These are phyloP conservation scores for Mantis religiosa DNA, from an alignment of 2,888 invertebrate species.

Conservation along the genomic window DNA sequence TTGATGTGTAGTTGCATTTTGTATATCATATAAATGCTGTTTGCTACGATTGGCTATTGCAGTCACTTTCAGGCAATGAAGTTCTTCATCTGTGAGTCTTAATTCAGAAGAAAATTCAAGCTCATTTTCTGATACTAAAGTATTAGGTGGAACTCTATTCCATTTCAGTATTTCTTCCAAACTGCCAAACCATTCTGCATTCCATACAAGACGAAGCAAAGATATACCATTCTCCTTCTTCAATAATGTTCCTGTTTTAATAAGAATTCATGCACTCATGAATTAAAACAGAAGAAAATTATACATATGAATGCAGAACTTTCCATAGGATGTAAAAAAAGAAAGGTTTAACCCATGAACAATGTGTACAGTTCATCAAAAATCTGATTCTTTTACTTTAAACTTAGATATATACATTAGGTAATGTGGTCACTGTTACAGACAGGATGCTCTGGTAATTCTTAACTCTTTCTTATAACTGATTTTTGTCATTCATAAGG, in stretches of 20 bases:
- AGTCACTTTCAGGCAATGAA: constrained; percentile 50
- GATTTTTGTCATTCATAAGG: no score
- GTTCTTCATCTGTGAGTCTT: constrained; percentile 45
- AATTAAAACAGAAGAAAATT: no score
- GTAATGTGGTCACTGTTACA: no score
- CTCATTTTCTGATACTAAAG: not conserved
- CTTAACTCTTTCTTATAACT: no score
- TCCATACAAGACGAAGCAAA: constrained; percentile 47
- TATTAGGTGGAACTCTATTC: constrained; percentile 30
- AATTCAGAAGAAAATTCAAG: constrained; percentile 33
- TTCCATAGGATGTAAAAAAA: no score
- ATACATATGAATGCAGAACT: no score
- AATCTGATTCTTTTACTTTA: no score
- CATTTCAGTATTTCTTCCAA: constrained; percentile 40
- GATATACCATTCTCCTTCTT: constrained; percentile 42
- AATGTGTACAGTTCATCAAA: no score
- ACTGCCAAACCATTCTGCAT: constrained; percentile 44
- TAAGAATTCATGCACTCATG: not conserved
- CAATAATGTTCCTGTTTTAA: constrained; percentile 35
- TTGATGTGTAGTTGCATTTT: constrained; percentile 60
- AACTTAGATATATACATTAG: no score
- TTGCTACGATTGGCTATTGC: constrained; percentile 52
- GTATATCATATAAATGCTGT: constrained; percentile 53
- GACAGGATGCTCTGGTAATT: no score
- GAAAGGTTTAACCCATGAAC: no score